Percentiles rank a stretch among this genome's conserved stretches.
Conservation (phyloP, 2,113 vertebrate genomes). For the Zonotrichia leucophrys region DNA sequence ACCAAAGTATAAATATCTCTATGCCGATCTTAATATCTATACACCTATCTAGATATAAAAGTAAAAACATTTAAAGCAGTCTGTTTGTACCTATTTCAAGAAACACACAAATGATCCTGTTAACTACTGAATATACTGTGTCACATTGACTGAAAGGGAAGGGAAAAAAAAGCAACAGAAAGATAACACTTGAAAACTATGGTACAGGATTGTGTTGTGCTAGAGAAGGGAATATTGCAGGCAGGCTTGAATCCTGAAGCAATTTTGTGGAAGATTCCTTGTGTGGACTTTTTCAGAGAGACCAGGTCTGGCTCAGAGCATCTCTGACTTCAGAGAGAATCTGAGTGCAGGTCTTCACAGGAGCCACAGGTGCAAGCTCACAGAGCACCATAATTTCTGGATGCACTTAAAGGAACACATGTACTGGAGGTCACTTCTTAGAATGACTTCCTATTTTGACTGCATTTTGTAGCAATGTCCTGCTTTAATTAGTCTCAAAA, state of each 20-base stretch:
- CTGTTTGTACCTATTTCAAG: not conserved
- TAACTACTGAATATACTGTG: not conserved
- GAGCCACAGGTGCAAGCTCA: not conserved
- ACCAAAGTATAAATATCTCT: constrained; percentile 37
- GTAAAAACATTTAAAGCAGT: not conserved
- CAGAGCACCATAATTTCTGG: not conserved
- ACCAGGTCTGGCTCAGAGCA: not conserved
- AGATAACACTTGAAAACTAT: not conserved
- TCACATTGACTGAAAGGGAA: not conserved
- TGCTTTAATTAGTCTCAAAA: not conserved
- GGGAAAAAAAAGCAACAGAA: not conserved
- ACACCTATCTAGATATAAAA: not conserved
- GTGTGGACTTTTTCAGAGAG: not conserved
- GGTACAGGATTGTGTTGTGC: not conserved
- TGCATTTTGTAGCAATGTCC: not conserved
- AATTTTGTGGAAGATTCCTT: not conserved
- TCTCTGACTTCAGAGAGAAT: not conserved
- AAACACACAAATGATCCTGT: not conserved
- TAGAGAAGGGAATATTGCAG: not conserved
- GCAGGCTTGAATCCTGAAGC: not conserved
- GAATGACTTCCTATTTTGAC: not conserved
- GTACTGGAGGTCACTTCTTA: not conserved
- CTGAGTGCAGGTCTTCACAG: not conserved
- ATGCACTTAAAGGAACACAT: not conserved
- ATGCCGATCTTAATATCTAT: not conserved